A percentile compares a stretch with the other conserved stretches of the same genome.
phyloP scores from a whole-genome alignment of 2,888 invertebrate species.

The Ommatoiulus sabulosus region DNA sequence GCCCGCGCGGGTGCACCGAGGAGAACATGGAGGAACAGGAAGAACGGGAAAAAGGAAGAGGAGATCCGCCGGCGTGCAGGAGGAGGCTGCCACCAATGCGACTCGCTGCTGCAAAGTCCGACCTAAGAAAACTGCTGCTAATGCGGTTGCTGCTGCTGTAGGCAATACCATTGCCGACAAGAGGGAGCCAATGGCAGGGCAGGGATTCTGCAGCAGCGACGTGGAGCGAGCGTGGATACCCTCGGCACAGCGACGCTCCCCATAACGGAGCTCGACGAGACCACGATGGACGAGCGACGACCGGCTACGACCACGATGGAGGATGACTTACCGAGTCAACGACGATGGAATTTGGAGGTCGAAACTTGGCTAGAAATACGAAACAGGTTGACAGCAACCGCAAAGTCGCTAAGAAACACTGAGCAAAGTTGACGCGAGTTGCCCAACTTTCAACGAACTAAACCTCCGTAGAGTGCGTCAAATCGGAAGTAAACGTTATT shows the following conservation, averaged over 20 bases:
- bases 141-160: slow-evolving; percentile 23
- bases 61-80: neutral
- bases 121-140: slow-evolving; percentile 22
- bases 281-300: neutral
- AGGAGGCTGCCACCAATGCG: neutral
- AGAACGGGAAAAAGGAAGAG: slow-evolving; percentile 14
- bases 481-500: too few species aligned
- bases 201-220: neutral
- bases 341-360: neutral
- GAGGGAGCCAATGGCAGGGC: slow-evolving; percentile 45
- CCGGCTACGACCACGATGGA: neutral
- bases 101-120: neutral
- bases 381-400: too few species aligned
- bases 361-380: neutral
- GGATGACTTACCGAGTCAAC: neutral
- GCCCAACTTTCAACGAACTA: too few species aligned
- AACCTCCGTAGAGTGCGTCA: too few species aligned
- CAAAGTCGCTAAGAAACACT: too few species aligned
- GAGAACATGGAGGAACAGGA: slow-evolving; percentile 25
- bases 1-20: neutral
- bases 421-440: too few species aligned
- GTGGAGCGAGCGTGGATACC: slow-evolving; percentile 38
- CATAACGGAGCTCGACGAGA: neutral
- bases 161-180: slow-evolving; percentile 50
- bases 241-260: neutral